Conservation (phyloP, 2,113 vertebrate genomes). For the Scopus umbretta region DNA sequence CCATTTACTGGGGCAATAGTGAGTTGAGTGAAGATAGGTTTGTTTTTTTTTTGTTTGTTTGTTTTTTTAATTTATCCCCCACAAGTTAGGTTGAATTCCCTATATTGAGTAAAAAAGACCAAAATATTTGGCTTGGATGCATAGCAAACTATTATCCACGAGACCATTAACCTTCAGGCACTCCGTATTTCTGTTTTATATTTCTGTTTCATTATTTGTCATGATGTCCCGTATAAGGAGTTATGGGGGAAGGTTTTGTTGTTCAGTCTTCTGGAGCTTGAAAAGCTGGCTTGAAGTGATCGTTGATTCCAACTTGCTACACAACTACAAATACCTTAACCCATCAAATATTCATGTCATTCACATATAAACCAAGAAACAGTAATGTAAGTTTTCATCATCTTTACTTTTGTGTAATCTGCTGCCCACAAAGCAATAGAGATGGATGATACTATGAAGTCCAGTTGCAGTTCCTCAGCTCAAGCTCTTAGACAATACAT, state of each 20-base stretch:
- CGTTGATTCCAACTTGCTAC: neutral
- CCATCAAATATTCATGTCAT: neutral
- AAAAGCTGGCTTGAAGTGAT: neutral
- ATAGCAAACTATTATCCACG: neutral
- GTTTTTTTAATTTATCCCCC: neutral
- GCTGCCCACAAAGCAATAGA: neutral
- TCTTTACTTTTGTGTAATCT: neutral
- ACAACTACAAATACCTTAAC: neutral
- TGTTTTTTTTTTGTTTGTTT: neutral
- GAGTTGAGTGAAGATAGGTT: neutral
- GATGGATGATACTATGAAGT: neutral
- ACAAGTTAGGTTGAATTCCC: neutral
- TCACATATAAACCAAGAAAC: neutral
- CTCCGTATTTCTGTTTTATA: neutral
- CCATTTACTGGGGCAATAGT: neutral
- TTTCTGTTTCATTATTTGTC: neutral
- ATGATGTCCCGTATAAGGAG: neutral
- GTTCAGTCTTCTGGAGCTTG: neutral
- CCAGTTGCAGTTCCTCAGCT: neutral
- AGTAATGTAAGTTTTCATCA: neutral
- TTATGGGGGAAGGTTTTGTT: neutral
- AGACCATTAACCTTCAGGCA: neutral
- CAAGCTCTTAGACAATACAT: neutral
- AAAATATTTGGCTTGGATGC: neutral
- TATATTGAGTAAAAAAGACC: neutral